Base-by-base conservation (phyloP, 1,140 invertebrate genomes). In the Pseudomyrmex cubaensis region DNA sequence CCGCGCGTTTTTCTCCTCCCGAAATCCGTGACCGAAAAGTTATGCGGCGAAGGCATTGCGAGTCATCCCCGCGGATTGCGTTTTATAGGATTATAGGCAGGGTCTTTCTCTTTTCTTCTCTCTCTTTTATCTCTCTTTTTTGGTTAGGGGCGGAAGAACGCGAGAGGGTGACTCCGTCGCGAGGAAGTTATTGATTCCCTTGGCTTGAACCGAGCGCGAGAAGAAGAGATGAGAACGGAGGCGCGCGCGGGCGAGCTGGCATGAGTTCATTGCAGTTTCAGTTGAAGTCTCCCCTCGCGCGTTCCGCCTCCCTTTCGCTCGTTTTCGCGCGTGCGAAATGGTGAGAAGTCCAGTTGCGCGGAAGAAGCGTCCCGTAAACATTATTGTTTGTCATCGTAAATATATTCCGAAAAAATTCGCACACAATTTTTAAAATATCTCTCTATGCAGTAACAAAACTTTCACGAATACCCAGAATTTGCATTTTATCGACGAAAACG, bases 111-210 rank as follows among this genome's bases (percentile, higher is more conserved):
- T 35, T 35, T 35, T 35, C 35, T 35, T 35, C 35, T 35, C 5
- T 35, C 35, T 35, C 5, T 35, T 35, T 35, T 35, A 4, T 35
- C 35, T 35, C 35, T 70, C 83, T 85, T 82, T 82, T 86, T 89
- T 78, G 88, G 87, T 89, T 87, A 89, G 82, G 87, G 87, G 85
- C 74, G 83, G 83, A 86, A 90, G 87, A 89, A 90, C 83, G 35
- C 35, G 84, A 85, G 87, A 78, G 86, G 85, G 88, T 88, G 88
- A 86, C 90, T 90, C 88, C 83, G 86, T 89, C 82, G 89, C 89
- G 85, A 92, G 92, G 86, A 80, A 92, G 92, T 92, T 92, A 92
- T 92, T 92, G 92, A 92, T 92, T 92, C 91, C 90, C 90, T 85
- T 83, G 86, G 87, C 82, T 90, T 75, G 88, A 80, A 56, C 80